Conservation (phyloP, 2,888 invertebrate species). For the Phasia obesa region DNA sequence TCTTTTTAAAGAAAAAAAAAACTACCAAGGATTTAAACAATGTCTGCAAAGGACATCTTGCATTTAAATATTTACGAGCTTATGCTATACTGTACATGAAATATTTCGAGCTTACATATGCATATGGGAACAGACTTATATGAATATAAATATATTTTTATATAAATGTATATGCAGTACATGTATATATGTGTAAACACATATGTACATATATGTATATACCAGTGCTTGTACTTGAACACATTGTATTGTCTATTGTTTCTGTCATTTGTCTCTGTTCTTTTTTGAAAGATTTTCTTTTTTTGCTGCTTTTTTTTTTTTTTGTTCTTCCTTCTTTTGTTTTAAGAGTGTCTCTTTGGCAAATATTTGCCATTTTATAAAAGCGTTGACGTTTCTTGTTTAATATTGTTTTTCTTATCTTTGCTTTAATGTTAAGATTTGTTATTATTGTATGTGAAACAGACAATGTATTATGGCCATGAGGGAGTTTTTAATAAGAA, state of each 20-base stretch:
- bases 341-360: conserved; percentile 27
- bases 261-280: conserved; percentile 4
- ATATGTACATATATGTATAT: neutral
- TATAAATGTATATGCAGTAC: neutral
- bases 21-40: conserved; percentile 24
- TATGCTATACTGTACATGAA: conserved; percentile 26
- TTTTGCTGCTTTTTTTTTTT: conserved; percentile 7
- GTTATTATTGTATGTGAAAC: neutral
- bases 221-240: neutral
- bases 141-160: neutral
- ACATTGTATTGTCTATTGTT: conserved; percentile 44
- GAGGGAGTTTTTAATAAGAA: too few relatives aligned
- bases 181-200: neutral
- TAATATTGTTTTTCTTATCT: conserved; percentile 9
- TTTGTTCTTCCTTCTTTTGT: conserved; percentile 20
- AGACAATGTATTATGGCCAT: too few relatives aligned
- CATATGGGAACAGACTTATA: neutral
- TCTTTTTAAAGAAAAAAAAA: conserved; percentile 9
- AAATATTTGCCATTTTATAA: conserved; percentile 6
- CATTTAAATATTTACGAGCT: conserved; percentile 65
- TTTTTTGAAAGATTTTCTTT: neutral
- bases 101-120: conserved; percentile 1
- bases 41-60: conserved; percentile 65
- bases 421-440: conserved; percentile 23
- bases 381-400: conserved; percentile 46